Percentiles rank a stretch among this genome's conserved stretches.
Evolutionary conservation across 2,888 invertebrate genomes (phyloP).

Genomic region (Zaprionus bogoriensis): DNA sequence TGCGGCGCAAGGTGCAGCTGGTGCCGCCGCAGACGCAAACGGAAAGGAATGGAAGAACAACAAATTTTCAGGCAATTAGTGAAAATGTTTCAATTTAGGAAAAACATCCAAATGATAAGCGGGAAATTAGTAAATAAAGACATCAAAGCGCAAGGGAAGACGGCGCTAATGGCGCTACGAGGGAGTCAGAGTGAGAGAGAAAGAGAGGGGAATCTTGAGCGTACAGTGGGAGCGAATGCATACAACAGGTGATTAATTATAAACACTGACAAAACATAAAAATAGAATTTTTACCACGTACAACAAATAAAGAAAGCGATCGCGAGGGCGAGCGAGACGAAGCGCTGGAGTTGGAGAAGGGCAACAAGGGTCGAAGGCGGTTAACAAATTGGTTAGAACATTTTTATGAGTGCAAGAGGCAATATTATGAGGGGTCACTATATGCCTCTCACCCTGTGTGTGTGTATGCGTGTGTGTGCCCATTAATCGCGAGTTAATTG

Average conservation of each 20-base stretch:
- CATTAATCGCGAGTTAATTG: slow-evolving; percentile 76
- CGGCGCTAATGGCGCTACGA: slow-evolving; percentile 75
- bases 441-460: slow-evolving; percentile 13
- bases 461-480: slow-evolving; percentile 47
- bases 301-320: slow-evolving; percentile 46
- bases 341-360: slow-evolving; percentile 14
- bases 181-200: background rate
- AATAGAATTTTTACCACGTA: slow-evolving; percentile 73
- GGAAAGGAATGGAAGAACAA: slow-evolving; percentile 34
- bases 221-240: slow-evolving; percentile 47
- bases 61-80: slow-evolving; percentile 78
- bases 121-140: slow-evolving; percentile 78
- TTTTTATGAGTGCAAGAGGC: slow-evolving; percentile 58
- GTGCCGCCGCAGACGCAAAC: background rate
- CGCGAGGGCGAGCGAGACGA: background rate
- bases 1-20: slow-evolving; percentile 52
- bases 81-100: slow-evolving; percentile 77
- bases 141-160: slow-evolving; percentile 69
- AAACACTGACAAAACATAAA: slow-evolving; percentile 79
- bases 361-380: slow-evolving; percentile 38
- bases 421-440: slow-evolving; percentile 43
- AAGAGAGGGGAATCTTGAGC: slow-evolving; percentile 1
- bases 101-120: slow-evolving; percentile 76
- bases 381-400: slow-evolving; percentile 64
- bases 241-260: slow-evolving; percentile 79